Conservation (phyloP, 2,797 vertebrate genomes). For the Amniataba percoides region DNA sequence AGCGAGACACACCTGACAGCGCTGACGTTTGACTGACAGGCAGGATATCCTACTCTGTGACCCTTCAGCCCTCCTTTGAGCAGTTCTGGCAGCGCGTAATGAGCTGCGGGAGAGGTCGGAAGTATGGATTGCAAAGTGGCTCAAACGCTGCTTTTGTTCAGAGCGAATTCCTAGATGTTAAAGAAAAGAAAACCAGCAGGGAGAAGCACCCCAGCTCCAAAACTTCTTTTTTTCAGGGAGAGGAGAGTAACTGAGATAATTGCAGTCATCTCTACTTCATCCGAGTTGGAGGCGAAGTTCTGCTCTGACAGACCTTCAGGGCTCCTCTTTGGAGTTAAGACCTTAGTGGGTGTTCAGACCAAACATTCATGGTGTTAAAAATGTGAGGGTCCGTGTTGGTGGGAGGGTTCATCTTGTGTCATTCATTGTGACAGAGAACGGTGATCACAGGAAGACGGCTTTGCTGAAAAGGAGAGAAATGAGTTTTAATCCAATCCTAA, state of each 20-base stretch:
- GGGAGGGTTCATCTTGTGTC: not conserved
- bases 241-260: constrained; percentile 45
- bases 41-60: constrained; percentile 81
- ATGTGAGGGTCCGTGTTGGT: not conserved
- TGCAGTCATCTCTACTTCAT: constrained; percentile 48
- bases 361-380: constrained; percentile 19
- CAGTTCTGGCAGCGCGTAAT: constrained; percentile 68
- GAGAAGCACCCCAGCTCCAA: not conserved
- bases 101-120: constrained; percentile 61
- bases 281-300: constrained; percentile 40
- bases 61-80: constrained; percentile 72
- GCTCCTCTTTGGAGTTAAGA: constrained; percentile 23
- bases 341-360: constrained; percentile 25
- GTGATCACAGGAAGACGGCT: not conserved
- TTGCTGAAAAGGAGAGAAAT: not conserved
- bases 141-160: constrained; percentile 57
- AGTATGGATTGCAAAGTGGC: constrained; percentile 63
- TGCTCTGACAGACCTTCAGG: constrained; percentile 26
- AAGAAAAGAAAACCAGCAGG: constrained; percentile 51
- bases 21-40: constrained; percentile 82
- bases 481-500: too few species aligned
- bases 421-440: not conserved
- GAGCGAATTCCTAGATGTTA: constrained; percentile 57
- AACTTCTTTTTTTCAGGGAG: constrained; percentile 14
- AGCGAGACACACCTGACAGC: constrained; percentile 72